phyloP scores from a whole-genome alignment of 2,113 vertebrate species.

The Caranx melampygus region DNA sequence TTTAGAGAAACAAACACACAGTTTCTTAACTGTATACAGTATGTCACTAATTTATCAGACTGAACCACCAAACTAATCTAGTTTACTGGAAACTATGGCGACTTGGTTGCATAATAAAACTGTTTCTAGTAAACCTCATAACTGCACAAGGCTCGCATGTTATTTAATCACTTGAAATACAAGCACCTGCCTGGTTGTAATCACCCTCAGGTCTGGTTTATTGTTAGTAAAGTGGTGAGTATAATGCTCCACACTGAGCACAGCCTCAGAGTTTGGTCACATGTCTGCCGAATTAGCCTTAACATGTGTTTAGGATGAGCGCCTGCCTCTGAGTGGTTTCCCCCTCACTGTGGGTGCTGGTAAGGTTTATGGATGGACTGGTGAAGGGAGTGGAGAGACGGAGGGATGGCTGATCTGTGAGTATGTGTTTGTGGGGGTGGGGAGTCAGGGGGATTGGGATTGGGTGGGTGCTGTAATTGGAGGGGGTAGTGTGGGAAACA shows the following conservation, averaged over 20 bases:
- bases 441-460: not conserved
- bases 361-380: slow-evolving; percentile 44
- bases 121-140: slow-evolving; percentile 16
- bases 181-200: slow-evolving; percentile 38
- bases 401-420: not conserved
- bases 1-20: too few relatives aligned
- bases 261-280: slow-evolving; percentile 20
- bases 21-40: not conserved
- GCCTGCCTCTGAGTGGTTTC: slow-evolving; percentile 23
- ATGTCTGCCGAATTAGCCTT: slow-evolving; percentile 41
- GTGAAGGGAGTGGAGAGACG: slow-evolving; percentile 16
- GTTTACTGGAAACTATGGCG: not conserved
- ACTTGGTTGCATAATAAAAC: slow-evolving; percentile 28
- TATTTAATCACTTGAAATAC: slow-evolving; percentile 47
- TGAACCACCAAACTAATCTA: not conserved
- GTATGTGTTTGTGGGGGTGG: not conserved
- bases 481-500: slow-evolving; percentile 68
- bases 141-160: slow-evolving; percentile 15
- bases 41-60: not conserved
- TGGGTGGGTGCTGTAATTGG: slow-evolving; percentile 26
- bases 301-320: slow-evolving; percentile 37
- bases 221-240: slow-evolving; percentile 29
- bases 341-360: slow-evolving; percentile 35
- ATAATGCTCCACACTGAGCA: slow-evolving; percentile 19
- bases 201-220: slow-evolving; percentile 47